Base-by-base conservation (phyloP, 2,797 vertebrate genomes). In the Danio tinwini region DNA sequence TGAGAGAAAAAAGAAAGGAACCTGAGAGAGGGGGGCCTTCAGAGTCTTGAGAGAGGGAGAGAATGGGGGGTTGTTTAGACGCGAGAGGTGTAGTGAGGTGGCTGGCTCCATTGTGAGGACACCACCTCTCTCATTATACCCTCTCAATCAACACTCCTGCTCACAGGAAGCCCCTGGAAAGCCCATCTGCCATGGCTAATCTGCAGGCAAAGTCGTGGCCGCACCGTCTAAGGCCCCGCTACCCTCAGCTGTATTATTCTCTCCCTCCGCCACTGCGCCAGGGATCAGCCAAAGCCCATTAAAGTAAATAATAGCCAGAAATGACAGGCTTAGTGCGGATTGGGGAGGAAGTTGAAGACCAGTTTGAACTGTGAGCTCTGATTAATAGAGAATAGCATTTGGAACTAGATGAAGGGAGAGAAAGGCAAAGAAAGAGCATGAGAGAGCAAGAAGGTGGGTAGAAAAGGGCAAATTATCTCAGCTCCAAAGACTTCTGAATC, bases 231-330 rank as follows among this genome's bases (percentile, higher is more conserved):
- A 95, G 95, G 81, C 85, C 96, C 95, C 89, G 91, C 96, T 96
- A 95, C 96, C 96, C 96, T 97, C 94, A 94, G 95, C 93, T 95
- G 95, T 95, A 98, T 99, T 99, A 98, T 99, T 98, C 97, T 97
- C 96, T 55, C 95, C 94, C 96, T 97, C 96, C 95, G 96, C 96
- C 96, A 96, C 96, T 97, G 97, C 95, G 93, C 96, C 96, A 96
- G 96, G 96, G 97, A 98, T 98, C 97, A 98, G 96, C 97, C 96
- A 98, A 98, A 98, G 97, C 97, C 97, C 96, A 99, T 98, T 98
- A 98, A 98, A 98, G 96, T 98, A 97, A 99, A 99, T 99, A 99
- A 99, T 98, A 97, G 97, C 93, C 96, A 98, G 97, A 98, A 98
- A 99, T 98, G 97, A 99, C 98, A 98, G 97, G 97, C 97, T 99